Conservation (phyloP, 2,797 vertebrate species). For the Hylomyscus alleni region DNA sequence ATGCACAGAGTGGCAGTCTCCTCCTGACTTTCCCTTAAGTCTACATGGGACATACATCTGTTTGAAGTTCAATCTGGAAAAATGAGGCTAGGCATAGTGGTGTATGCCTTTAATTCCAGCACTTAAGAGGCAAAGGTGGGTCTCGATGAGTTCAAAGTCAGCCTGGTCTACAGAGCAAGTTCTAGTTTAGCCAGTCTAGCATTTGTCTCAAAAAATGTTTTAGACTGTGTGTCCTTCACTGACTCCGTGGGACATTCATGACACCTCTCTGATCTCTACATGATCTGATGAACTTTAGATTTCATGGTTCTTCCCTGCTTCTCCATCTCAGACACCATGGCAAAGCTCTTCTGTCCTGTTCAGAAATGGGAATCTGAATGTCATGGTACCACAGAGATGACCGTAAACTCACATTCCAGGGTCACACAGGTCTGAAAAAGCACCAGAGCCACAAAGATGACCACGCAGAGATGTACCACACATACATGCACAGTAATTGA, state of each 20-base stretch:
- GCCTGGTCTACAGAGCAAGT: not conserved
- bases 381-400: not conserved
- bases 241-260: not conserved
- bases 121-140: not conserved
- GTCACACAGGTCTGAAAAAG: not conserved
- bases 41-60: not conserved
- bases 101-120: not conserved
- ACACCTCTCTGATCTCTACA: not conserved
- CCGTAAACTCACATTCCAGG: not conserved
- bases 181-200: not conserved
- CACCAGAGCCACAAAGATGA: not conserved
- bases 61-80: slow-evolving; percentile 31
- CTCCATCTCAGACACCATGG: slow-evolving; percentile 7
- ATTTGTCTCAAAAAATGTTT: slow-evolving; percentile 19
- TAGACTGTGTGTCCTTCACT: not conserved
- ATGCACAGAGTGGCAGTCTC: not conserved
- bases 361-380: slow-evolving; percentile 50
- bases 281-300: not conserved
- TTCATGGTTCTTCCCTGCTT: not conserved
- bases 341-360: not conserved
- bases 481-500: not conserved
- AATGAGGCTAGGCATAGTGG: not conserved
- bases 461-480: not conserved
- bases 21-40: not conserved
- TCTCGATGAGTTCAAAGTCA: not conserved